Conservation (phyloP, 1,140 invertebrate species). For the Ladona fulva region DNA sequence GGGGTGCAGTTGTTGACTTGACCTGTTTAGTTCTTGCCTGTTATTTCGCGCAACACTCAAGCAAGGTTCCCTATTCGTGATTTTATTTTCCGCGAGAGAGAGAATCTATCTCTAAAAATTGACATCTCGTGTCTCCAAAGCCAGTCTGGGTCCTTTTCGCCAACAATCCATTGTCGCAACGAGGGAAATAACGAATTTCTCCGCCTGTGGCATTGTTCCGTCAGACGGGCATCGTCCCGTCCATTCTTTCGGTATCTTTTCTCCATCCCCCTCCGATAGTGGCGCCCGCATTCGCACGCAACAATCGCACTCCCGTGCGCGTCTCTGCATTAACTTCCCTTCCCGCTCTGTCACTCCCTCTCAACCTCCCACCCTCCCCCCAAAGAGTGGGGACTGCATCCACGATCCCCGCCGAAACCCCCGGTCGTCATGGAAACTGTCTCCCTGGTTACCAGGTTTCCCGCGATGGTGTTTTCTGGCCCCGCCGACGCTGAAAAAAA, state of each 20-base stretch:
- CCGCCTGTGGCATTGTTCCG: no score
- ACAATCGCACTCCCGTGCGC: background rate
- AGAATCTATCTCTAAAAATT: no score
- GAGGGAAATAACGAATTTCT: no score
- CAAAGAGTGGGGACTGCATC: background rate
- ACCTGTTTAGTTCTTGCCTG: no score
- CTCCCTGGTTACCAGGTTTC: background rate
- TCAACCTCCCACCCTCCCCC: background rate
- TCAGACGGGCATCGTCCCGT: background rate
- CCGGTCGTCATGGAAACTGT: background rate
- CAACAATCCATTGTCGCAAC: no score
- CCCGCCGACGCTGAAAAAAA: background rate
- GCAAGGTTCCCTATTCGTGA: no score
- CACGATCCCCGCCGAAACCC: background rate
- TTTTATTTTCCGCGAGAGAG: no score
- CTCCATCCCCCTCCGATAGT: background rate
- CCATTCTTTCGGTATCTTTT: background rate
- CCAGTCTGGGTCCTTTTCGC: no score
- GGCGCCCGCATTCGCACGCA: background rate
- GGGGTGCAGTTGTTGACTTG: no score
- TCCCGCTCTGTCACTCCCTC: background rate
- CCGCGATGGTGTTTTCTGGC: conserved; percentile 1
- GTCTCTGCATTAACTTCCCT: background rate
- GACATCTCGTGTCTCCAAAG: no score
- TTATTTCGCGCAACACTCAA: no score